phyloP scores from a whole-genome alignment of 2,888 invertebrate genomes.

The Coelogynopora nodosa region DNA sequence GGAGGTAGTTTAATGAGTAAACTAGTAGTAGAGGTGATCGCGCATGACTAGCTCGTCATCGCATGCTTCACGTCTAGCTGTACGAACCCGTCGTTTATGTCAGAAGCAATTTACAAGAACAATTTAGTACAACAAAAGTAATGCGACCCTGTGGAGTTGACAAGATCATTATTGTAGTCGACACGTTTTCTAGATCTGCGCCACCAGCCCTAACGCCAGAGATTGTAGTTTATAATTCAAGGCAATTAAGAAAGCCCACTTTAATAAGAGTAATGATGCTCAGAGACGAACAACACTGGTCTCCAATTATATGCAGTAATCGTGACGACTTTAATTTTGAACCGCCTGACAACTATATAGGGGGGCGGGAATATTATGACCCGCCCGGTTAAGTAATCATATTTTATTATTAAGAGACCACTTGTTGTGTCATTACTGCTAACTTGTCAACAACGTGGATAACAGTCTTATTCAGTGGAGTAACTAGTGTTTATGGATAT shows the following conservation, averaged over 20 bases:
- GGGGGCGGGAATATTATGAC: neutral
- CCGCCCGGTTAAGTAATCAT: neutral
- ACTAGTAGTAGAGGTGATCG: slow-evolving; percentile 10
- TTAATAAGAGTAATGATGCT: neutral
- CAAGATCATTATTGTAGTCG: neutral
- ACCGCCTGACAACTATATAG: neutral
- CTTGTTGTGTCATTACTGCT: neutral
- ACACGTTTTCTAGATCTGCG: neutral
- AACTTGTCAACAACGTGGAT: neutral
- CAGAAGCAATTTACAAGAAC: neutral
- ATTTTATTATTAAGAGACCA: neutral
- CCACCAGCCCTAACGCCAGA: neutral
- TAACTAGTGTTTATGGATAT: neutral
- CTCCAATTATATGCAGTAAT: neutral
- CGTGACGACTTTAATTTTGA: neutral
- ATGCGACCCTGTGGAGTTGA: neutral
- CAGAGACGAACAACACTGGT: neutral
- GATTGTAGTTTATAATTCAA: neutral
- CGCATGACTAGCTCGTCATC: neutral
- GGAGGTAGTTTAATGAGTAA: slow-evolving; percentile 2
- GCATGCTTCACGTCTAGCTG: neutral
- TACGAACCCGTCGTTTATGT: neutral
- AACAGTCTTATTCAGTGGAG: neutral
- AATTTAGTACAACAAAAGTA: slow-evolving; percentile 6
- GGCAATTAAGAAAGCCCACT: neutral